These are phyloP conservation scores for Serinus canaria DNA, from an alignment of 2,113 vertebrate genomes.

Conservation along the genomic window DNA sequence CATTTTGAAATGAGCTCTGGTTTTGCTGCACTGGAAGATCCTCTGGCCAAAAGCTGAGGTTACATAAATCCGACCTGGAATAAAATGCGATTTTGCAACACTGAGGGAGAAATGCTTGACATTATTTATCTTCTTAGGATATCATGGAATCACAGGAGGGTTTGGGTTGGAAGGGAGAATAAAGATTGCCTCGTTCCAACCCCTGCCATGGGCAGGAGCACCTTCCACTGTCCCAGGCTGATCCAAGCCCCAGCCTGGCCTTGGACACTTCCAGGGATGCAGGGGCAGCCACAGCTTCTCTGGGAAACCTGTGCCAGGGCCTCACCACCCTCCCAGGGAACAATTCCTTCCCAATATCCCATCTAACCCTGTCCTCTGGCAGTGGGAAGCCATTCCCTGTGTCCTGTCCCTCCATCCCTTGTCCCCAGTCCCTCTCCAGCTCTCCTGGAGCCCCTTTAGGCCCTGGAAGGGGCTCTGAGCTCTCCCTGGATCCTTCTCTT, in stretches of 20 bases:
- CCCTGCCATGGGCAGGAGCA: not conserved
- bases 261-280: not conserved
- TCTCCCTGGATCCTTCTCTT: not conserved
- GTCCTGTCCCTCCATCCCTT: not conserved
- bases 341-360: not conserved
- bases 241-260: fast-evolving
- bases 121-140: not conserved
- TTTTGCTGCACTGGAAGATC: not conserved
- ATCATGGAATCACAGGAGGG: not conserved
- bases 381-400: not conserved
- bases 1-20: not conserved
- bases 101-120: not conserved
- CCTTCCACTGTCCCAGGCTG: fast-evolving
- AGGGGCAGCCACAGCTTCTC: not conserved
- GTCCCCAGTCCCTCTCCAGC: not conserved
- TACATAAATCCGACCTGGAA: not conserved
- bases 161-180: not conserved
- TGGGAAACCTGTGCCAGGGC: fast-evolving
- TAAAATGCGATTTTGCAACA: not conserved
- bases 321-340: fast-evolving
- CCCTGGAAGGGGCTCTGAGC: not conserved
- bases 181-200: fast-evolving
- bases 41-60: not conserved
- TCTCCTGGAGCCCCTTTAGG: not conserved
- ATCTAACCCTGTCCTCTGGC: fast-evolving